Base-by-base conservation (phyloP, 64 coral and sea anemone species). In the Porites australiensis region DNA sequence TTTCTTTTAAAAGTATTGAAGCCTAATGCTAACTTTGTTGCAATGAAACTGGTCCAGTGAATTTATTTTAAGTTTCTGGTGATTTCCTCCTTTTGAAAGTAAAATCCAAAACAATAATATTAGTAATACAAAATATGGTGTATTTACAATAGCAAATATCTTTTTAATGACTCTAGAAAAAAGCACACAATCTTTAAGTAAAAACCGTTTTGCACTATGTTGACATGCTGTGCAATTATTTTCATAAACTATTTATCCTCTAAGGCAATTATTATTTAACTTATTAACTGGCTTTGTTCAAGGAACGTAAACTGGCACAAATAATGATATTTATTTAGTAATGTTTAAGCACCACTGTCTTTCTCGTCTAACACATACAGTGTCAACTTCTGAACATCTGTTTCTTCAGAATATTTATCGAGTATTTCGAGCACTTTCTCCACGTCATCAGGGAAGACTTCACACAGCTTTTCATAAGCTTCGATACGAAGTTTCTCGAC, bases 371-470 rank as follows among this genome's bases (percentile, higher is more conserved):
- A 79, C 63, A 98, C 15, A 45, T 86, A n/a, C 6, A 94, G 83
- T 3, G 88, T 94, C 58, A 98, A 72, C 10, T 58, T 74, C 7
- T 98, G 88, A 66, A 98, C 27, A 77, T 71, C 67, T 0, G 92
- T 91, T 72, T 82, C 83, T 19, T 88, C 73, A 14, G 88, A 89
- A 79, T 98, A 72, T 4, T 98, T 89, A 83, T 98, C 95, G 2
- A 98, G 64, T 70, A 98, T 49, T 70, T 87, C 78, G 10, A 98
- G 83, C 13, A 98, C 87, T 69, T 94, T 98, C 12, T 89, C 92
- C 2, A 82, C 88, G 27, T 91, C 83, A 60, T 91, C 77, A n/a
- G 95, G 92, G 37, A 98, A 98, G n/a, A 98, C 18, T 84, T 98
- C 95, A 27, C 62, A 62, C 60, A 98, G 83, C 48, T 91, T 90